Conservation (phyloP, 2,797 vertebrate species). For the Macropus fuliginosus region DNA sequence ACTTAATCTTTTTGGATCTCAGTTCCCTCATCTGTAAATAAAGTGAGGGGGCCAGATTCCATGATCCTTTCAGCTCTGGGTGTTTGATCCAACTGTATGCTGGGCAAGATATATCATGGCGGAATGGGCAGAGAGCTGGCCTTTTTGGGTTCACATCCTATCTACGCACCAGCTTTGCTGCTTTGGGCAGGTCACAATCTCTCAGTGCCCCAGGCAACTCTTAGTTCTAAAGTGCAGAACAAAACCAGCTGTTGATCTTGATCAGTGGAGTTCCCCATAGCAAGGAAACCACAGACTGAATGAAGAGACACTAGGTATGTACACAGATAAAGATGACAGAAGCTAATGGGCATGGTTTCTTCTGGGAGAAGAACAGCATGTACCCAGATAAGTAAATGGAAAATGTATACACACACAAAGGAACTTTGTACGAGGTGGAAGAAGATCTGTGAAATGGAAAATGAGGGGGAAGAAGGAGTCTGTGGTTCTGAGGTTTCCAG, state of each 20-base stretch:
- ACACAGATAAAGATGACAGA: not conserved
- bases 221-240: not conserved
- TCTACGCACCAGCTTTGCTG: accelerated
- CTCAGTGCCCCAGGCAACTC: not conserved
- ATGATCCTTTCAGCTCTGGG: not conserved
- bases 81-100: not conserved
- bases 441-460: not conserved
- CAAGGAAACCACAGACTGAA: not conserved
- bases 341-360: not conserved
- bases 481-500: not conserved
- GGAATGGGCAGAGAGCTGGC: not conserved
- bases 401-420: not conserved
- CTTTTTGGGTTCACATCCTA: not conserved
- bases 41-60: not conserved
- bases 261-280: not conserved
- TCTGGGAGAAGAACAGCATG: not conserved
- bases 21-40: not conserved
- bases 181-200: not conserved
- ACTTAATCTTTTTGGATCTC: not conserved
- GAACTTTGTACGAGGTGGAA: not conserved
- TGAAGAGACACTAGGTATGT: not conserved
- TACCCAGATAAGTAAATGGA: not conserved
- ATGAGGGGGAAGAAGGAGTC: not conserved
- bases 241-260: not conserved
- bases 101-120: not conserved